Percentiles rank a stretch among this genome's conserved stretches.
phyloP scores from a whole-genome alignment of 2,888 invertebrate species.

The Melanophora roralis region DNA sequence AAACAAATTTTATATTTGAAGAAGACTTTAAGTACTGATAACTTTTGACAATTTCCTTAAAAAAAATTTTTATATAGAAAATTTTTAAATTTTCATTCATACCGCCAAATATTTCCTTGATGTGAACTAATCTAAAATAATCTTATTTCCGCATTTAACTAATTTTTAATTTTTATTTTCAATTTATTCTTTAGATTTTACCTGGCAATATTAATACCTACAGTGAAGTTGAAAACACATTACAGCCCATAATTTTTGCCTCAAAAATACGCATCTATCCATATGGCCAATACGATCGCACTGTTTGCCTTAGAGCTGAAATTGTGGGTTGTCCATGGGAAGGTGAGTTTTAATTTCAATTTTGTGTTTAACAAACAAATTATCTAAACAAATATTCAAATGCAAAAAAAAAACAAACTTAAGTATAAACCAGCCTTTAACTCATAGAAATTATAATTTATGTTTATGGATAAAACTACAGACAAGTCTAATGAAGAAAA shows the following conservation, averaged over 20 bases:
- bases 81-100: no score
- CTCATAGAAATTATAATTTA: slow-evolving; percentile 43
- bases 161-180: not conserved
- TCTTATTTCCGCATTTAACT: no score
- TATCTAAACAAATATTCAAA: not conserved
- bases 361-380: not conserved
- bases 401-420: not conserved
- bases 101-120: no score
- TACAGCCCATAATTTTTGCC: slow-evolving; percentile 87
- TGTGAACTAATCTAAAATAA: no score
- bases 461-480: slow-evolving; percentile 24
- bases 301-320: slow-evolving; percentile 89
- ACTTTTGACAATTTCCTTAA: no score
- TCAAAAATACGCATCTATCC: slow-evolving; percentile 88
- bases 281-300: slow-evolving; percentile 86
- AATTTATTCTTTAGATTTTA: slow-evolving; percentile 80
- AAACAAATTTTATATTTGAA: no score
- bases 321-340: slow-evolving; percentile 87
- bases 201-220: slow-evolving; percentile 88
- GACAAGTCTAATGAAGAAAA: not conserved
- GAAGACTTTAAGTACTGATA: no score
- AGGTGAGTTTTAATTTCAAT: slow-evolving; percentile 80
- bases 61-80: no score
- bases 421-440: slow-evolving; percentile 8
- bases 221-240: slow-evolving; percentile 84